A percentile compares a stretch with the other conserved stretches of the same genome.
phyloP scores from a whole-genome alignment of 2,797 vertebrate genomes.

The Molossus alvarezi region DNA sequence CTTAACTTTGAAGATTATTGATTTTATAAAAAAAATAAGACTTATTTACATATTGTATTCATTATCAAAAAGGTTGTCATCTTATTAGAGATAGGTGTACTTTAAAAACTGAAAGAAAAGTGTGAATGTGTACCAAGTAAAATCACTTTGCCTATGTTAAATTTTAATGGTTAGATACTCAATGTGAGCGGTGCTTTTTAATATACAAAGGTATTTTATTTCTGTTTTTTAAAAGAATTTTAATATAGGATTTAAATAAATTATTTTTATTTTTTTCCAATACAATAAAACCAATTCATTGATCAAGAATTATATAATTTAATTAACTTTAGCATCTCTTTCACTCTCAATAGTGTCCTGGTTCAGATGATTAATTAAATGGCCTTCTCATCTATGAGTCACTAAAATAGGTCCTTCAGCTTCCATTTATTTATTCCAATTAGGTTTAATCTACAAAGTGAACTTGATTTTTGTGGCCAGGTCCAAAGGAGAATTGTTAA shows the following conservation, averaged over 20 bases:
- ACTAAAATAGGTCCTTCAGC: neutral
- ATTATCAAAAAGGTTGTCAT: neutral
- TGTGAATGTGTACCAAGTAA: neutral
- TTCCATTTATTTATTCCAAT: conserved; percentile 29
- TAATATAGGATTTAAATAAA: neutral
- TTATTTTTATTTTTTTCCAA: neutral
- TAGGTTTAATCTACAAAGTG: neutral
- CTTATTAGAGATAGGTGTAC: neutral
- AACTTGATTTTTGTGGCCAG: neutral
- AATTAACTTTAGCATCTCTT: neutral
- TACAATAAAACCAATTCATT: neutral
- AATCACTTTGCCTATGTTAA: neutral
- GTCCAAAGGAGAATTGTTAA: neutral
- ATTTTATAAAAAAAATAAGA: neutral
- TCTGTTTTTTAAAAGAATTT: neutral
- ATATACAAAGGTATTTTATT: neutral
- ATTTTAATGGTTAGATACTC: neutral
- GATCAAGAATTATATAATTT: neutral
- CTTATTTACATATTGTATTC: neutral
- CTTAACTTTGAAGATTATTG: neutral
- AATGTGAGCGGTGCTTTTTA: neutral
- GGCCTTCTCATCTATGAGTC: neutral
- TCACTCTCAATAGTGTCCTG: neutral
- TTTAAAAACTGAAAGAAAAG: conserved; percentile 27
- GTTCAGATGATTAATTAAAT: conserved; percentile 21